Conservation (phyloP, 92 coral and sea anemone genomes). For the Umimayanthus chanpuru region DNA sequence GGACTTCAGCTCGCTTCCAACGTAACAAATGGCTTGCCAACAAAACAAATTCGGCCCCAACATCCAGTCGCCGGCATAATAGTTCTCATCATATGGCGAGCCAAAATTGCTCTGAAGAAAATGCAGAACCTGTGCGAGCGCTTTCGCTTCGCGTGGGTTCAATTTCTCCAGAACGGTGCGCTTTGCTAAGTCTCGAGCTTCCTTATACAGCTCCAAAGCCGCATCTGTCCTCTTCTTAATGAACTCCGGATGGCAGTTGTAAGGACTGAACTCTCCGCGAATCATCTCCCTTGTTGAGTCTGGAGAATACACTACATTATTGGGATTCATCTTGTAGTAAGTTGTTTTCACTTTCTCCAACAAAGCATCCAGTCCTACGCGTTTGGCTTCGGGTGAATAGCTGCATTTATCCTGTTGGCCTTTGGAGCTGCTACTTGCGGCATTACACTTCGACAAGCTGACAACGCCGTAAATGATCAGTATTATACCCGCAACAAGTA, state of each 20-base stretch:
- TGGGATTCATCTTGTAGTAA: conserved; percentile 80
- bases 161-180: conserved; percentile 54
- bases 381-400: conserved; percentile 75
- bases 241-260: conserved; percentile 86
- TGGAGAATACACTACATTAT: conserved; percentile 70
- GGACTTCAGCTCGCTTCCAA: conserved; percentile 73
- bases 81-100: conserved; percentile 94
- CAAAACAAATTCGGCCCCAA: conserved; percentile 94
- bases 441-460: neutral
- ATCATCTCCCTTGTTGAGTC: conserved; percentile 60
- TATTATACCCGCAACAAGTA: conserved; percentile 68
- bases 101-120: conserved; percentile 92
- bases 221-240: conserved; percentile 79
- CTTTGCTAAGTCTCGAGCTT: conserved; percentile 45
- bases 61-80: conserved; percentile 98
- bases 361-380: conserved; percentile 66
- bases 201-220: conserved; percentile 56
- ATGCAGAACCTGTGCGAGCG: conserved; percentile 83
- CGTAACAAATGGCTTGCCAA: conserved; percentile 85
- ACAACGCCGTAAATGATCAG: conserved; percentile 69
- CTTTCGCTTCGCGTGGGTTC: conserved; percentile 85
- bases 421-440: conserved; percentile 11
- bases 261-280: conserved; percentile 78
- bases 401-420: conserved; percentile 19
- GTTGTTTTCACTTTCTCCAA: conserved; percentile 70